A percentile compares a stretch with the other conserved stretches of the same genome.
Conservation (phyloP, 2,888 invertebrate genomes). For the Sinelater perroti region DNA sequence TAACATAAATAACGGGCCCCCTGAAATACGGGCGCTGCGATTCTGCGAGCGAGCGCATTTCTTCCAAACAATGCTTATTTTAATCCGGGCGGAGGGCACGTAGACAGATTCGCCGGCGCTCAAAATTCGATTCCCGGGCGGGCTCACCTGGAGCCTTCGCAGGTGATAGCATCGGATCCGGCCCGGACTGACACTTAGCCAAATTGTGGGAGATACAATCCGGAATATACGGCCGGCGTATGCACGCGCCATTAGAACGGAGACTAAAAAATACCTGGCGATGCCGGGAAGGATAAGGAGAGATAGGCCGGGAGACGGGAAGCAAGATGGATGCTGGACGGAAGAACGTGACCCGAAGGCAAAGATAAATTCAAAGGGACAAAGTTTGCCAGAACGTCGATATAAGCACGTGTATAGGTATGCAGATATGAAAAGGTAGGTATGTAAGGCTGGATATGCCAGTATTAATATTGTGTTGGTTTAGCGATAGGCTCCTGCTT, state of each 20-base stretch:
- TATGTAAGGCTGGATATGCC: slow-evolving; percentile 13
- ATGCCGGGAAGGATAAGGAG: slow-evolving; percentile 40
- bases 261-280: slow-evolving; percentile 41
- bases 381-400: slow-evolving; percentile 37
- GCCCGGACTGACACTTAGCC: slow-evolving; percentile 16
- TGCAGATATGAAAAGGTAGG: slow-evolving; percentile 43
- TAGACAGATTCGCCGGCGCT: not conserved
- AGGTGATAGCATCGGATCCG: slow-evolving; percentile 24
- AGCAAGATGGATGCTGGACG: slow-evolving; percentile 49
- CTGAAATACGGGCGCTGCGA: slow-evolving; percentile 3
- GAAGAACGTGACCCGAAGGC: slow-evolving; percentile 50
- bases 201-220: slow-evolving; percentile 25
- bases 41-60: slow-evolving; percentile 11
- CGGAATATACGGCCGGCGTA: slow-evolving; percentile 34
- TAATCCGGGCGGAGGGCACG: slow-evolving; percentile 13
- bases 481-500: slow-evolving; percentile 5
- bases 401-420: slow-evolving; percentile 45
- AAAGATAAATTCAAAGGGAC: slow-evolving; percentile 43
- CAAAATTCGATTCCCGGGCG: not conserved
- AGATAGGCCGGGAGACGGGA: slow-evolving; percentile 36
- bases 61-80: slow-evolving; percentile 22
- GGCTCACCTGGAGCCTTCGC: slow-evolving; percentile 8
- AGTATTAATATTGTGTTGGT: slow-evolving; percentile 28
- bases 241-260: slow-evolving; percentile 38
- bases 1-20: slow-evolving; percentile 29